Base-by-base conservation (phyloP, 1,140 invertebrate genomes). In the Drosophila azteca region DNA sequence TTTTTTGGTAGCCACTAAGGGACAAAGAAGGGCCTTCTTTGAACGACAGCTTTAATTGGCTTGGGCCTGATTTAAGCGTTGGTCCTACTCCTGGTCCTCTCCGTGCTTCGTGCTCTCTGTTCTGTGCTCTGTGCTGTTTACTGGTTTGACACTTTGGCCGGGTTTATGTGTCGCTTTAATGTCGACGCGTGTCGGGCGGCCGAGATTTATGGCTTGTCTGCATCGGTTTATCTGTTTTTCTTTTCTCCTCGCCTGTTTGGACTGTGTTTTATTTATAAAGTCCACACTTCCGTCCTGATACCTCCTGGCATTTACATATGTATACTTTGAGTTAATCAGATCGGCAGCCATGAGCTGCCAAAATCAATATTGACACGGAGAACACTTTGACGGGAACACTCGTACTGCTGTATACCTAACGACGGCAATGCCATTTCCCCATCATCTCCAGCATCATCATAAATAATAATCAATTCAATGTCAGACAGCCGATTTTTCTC, bases 151-250 rank as follows among this genome's bases (percentile, higher is more conserved):
- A 66, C 57, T 72, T 82, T 58, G 51, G 44, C 44, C 20, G 52
- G 26, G 72, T 53, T 82, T 83, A 70, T 83, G 70, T 48, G 51
- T 73, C 31, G 41, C 53, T 77, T 85, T 77, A 77, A 77, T 80
- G 81, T 79, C 77, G 48, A 63, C 44, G 76, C 78, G 77, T 76
- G 78, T 61, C 58, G 15, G 55, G 52, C 48, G 64, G 71, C 52
- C 46, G 35, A 71, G 57, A 76, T 83, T 83, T 79, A 83, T 63
- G 68, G 52, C 58, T 39, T 60, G 52, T 57, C 15, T 57, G 49
- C 24, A 46, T 41, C 17, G 17, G 41, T 63, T 61, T 75, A 59
- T 75, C 46, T 72, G 53, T 48, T 62, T 72, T 57, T 53, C 24
- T 50, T 58, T 24, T 31, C 45, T 31, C 45, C 49, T 24, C 50